Base-by-base conservation (phyloP, 2,888 invertebrate genomes). In the Diachrysia chrysitis region DNA sequence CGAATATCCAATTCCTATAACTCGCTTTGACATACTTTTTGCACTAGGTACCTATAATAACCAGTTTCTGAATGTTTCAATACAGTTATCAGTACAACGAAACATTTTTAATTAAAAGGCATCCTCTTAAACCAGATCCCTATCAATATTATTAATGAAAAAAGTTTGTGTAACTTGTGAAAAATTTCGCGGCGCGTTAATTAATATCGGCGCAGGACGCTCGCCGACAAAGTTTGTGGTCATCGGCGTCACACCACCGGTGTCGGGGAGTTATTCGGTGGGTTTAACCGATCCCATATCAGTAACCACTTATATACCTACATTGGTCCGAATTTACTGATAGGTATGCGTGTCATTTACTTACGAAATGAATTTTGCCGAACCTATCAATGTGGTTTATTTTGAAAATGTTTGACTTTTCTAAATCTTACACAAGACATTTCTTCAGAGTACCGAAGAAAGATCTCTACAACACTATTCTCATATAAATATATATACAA, bases 121-220 rank as follows among this genome's bases (percentile, higher is more conserved):
- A 10, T n/a, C 9, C 48, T 53, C n/a, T 55, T 61, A 19, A n/a
- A 51, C 23, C 58, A 62, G 63, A 66, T 58, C 54, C 51, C 46
- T 62, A 69, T 66, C 65, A 69, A 63, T 65, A 17, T 68, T 64
- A 69, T 62, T 65, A 76, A 79, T 79, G 57, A 76, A 78, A 75
- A 67, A 71, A 64, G 66, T 67, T 46, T 48, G 58, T 57, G 51
- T 23, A 61, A 67, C 68, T 63, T 66, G 63, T 66, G 51, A 51
- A 65, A 71, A 76, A 48, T 72, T 70, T 48, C 5, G 14, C 55
- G 54, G 35, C 48, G 35, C 48, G 53, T 62, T 58, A 70, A 78
- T 74, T 65, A 76, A 68, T 66, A 71, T 64, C 21, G 46, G 58
- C 21, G 32, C 55, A 16, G 58, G 70, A 55, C 29, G 46, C 60